A percentile compares a stretch with the other conserved stretches of the same genome.
Evolutionary conservation across 2,113 vertebrate genomes (phyloP).

Genomic region (Onychostruthus taczanowskii): DNA sequence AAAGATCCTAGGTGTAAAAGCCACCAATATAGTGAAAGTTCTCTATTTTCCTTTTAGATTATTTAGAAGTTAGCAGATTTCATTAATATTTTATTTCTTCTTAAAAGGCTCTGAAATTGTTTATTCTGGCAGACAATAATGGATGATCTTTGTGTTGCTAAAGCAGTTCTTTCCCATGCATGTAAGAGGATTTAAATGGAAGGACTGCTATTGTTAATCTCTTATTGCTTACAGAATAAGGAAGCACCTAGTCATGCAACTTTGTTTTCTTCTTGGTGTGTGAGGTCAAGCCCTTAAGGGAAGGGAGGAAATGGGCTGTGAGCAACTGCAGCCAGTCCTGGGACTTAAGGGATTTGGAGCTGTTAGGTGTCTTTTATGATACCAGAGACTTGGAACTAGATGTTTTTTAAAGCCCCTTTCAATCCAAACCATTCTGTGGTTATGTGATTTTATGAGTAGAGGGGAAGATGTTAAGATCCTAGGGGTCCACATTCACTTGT

Average conservation of each 20-base stretch:
- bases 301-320: neutral
- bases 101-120: neutral
- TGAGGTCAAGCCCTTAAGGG: neutral
- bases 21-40: neutral
- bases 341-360: neutral
- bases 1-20: neutral
- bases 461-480: neutral
- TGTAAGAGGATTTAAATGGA: slow-evolving; percentile 6
- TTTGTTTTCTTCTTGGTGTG: neutral
- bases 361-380: neutral
- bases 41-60: neutral
- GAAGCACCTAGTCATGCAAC: neutral
- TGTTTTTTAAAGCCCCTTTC: neutral
- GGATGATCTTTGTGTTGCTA: neutral
- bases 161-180: neutral
- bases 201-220: neutral
- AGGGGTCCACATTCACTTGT: neutral
- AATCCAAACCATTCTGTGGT: neutral
- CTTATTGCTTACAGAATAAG: neutral
- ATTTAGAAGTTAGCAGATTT: neutral
- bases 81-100: neutral
- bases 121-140: neutral
- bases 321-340: neutral
- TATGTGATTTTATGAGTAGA: neutral
- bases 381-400: neutral